A percentile compares a stretch with the other conserved stretches of the same genome.
Evolutionary conservation across 2,113 vertebrate species (phyloP).

Genomic region (Crotalus horridus): DNA sequence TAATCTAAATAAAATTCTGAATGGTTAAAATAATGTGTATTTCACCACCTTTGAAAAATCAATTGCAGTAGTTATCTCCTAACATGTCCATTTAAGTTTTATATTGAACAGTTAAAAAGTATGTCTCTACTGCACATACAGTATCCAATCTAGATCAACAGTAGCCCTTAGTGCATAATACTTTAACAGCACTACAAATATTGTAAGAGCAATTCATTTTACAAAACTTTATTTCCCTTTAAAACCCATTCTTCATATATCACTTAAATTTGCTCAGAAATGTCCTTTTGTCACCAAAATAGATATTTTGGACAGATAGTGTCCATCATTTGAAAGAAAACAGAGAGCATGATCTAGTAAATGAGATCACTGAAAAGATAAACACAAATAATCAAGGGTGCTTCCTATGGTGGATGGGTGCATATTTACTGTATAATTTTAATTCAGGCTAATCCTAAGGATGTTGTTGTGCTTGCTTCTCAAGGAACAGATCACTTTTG

Average conservation of each 20-base stretch:
- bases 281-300: background rate
- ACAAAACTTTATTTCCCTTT: background rate
- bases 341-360: background rate
- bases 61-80: background rate
- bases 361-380: background rate
- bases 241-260: background rate
- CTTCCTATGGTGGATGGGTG: background rate
- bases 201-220: background rate
- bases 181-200: background rate
- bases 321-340: background rate
- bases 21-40: background rate
- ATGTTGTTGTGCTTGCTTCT: background rate
- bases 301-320: background rate
- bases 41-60: background rate
- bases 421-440: background rate
- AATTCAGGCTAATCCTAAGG: background rate
- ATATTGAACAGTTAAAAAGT: background rate
- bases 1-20: background rate
- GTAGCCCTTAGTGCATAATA: background rate
- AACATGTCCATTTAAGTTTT: background rate
- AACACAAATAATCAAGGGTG: background rate
- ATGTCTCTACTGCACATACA: background rate
- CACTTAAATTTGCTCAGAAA: background rate
- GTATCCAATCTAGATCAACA: background rate
- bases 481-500: background rate